Conservation (phyloP, 2,888 invertebrate genomes). For the Dynastes hyllus region DNA sequence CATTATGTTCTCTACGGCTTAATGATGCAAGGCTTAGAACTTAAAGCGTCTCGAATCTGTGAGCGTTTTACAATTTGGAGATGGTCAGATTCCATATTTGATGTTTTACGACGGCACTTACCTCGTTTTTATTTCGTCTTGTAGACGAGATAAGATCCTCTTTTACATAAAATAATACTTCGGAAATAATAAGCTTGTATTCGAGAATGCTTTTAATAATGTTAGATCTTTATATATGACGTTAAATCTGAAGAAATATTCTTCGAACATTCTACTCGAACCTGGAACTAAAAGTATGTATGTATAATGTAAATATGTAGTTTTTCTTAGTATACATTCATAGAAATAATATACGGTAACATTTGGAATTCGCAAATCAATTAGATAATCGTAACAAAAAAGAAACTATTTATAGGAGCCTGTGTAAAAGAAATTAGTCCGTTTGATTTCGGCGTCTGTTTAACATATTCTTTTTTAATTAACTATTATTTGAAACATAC, state of each 20-base stretch:
- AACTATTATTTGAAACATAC: not conserved
- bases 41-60: slow-evolving; percentile 34
- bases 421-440: too few species aligned
- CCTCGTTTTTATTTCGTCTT: slow-evolving; percentile 44
- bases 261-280: not conserved
- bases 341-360: not conserved
- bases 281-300: too few species aligned
- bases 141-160: slow-evolving; percentile 38
- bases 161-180: slow-evolving; percentile 46
- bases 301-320: too few species aligned
- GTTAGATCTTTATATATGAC: not conserved
- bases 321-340: not conserved
- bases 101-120: slow-evolving; percentile 45
- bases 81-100: slow-evolving; percentile 47
- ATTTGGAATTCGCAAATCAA: slow-evolving; percentile 1
- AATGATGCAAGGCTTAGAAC: slow-evolving; percentile 40
- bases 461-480: not conserved
- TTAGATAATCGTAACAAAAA: not conserved
- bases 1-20: slow-evolving; percentile 43
- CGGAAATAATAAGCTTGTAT: slow-evolving; percentile 35
- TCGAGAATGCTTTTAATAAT: slow-evolving; percentile 26
- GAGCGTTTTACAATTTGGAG: slow-evolving; percentile 40
- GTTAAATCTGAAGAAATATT: not conserved
- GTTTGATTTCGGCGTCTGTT: not conserved
- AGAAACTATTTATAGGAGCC: too few species aligned